These are phyloP conservation scores for Apostichopus japonicus DNA, from an alignment of 35 echinoderm and acorn worm species.

Conservation along the genomic window DNA sequence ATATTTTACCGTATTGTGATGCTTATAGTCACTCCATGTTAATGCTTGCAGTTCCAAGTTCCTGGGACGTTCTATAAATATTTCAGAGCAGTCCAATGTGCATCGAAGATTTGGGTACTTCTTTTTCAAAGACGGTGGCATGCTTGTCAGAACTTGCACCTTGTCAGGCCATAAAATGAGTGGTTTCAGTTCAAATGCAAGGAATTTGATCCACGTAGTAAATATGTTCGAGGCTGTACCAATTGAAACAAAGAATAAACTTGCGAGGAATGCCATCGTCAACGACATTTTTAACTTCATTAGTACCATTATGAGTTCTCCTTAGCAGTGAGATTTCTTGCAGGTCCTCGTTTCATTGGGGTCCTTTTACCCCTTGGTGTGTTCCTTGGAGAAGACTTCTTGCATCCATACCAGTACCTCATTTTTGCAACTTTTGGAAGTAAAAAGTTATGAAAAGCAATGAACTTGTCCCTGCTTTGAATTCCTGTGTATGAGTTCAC, in stretches of 20 bases:
- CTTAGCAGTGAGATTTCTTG: not conserved
- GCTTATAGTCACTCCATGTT: conserved; percentile 79
- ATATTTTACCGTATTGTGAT: conserved; percentile 67
- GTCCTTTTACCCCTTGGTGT: not conserved
- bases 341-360: conserved; percentile 25
- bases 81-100: conserved; percentile 75
- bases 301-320: conserved; percentile 56
- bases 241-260: conserved; percentile 38
- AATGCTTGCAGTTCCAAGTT: conserved; percentile 53
- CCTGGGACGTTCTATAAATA: conserved; percentile 68
- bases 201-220: conserved; percentile 65
- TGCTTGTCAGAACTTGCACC: not conserved
- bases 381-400: not conserved
- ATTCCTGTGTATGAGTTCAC: not conserved
- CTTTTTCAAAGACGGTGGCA: conserved; percentile 49
- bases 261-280: not conserved
- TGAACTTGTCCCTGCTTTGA: not conserved
- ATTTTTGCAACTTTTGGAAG: conserved; percentile 26
- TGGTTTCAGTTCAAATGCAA: conserved; percentile 27
- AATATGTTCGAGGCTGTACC: conserved; percentile 27
- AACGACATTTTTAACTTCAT: conserved; percentile 49
- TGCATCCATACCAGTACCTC: conserved; percentile 21
- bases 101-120: conserved; percentile 43
- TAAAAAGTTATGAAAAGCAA: not conserved
- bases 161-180: conserved; percentile 52